Conservation (phyloP, 30 jellyfish, hydroid and myxozoan genomes). For the Aurelia sp. region DNA sequence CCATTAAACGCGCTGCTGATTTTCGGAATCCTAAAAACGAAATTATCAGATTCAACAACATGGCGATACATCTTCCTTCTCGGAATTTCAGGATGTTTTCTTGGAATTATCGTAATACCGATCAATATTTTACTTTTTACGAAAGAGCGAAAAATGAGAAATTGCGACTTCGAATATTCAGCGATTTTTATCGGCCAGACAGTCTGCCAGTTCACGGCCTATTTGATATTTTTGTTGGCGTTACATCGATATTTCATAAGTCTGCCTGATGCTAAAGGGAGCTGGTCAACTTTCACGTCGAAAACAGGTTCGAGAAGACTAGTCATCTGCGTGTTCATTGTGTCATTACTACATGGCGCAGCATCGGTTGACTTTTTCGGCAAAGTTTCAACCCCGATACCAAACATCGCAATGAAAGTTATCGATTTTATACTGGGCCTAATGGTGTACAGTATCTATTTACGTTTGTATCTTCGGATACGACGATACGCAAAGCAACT, state of each 20-base stretch:
- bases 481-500: slow-evolving; percentile 6
- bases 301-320: background rate
- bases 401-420: slow-evolving; percentile 40
- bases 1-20: slow-evolving; percentile 23
- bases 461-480: slow-evolving; percentile 27
- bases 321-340: background rate
- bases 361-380: slow-evolving; percentile 57
- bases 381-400: slow-evolving; percentile 23
- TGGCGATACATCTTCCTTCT: slow-evolving; percentile 36
- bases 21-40: slow-evolving; percentile 18
- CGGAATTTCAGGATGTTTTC: slow-evolving; percentile 39
- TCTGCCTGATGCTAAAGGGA: slow-evolving; percentile 11
- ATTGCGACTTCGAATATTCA: slow-evolving; percentile 31
- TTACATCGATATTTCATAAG: slow-evolving; percentile 47
- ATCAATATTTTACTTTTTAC: slow-evolving; percentile 37
- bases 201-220: slow-evolving; percentile 44
- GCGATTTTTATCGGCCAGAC: slow-evolving; percentile 55
- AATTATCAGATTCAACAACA: slow-evolving; percentile 10
- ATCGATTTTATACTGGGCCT: slow-evolving; percentile 42
- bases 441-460: slow-evolving; percentile 11
- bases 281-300: background rate
- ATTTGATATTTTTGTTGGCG: slow-evolving; percentile 35
- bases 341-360: slow-evolving; percentile 49
- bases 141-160: background rate
- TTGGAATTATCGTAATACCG: slow-evolving; percentile 37